Evolutionary conservation across 2,113 vertebrate species (phyloP), one percentile per base, ranked within the genome.

Genomic region (Perca schrenkii): DNA sequence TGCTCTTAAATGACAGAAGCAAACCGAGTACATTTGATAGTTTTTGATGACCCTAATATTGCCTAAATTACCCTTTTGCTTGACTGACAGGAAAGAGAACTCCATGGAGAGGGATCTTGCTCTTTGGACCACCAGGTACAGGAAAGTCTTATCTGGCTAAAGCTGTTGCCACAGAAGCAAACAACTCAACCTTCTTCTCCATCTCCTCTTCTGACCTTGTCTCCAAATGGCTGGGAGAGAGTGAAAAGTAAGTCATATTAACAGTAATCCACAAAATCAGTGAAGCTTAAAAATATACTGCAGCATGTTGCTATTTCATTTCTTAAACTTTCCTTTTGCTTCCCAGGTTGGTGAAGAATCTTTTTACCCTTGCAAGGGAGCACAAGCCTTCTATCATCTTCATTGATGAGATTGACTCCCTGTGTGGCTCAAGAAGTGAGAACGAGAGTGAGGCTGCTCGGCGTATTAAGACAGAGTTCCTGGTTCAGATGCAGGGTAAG

Each of bases 151-250:
- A 98, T 6, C 94, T 99, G 89, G 98, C 98, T 81, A 99, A 99
- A 95, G 98, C 98, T 62, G 98, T 99, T 46, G 98, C 98, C 0
- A 99, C 98, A 64, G 98, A 99, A 94, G 98, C 98, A 79, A 99
- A 99, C 94, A 99, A 99, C 91, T 99, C 98, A 17, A 99, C 98
- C 0, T 99, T 99, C 91, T 99, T 99, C 89, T 97, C 98, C 56
- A 94, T 99, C 85, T 99, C 97, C 40, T 99, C 98, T 1, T 99
- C 98, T 82, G 98, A 99, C 84, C 96, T 99, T 43, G 97, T 99
- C 56, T 99, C 98, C 60, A 99, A 99, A 90, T 99, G 98, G 98
- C 91, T 99, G n/a, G 98, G 98, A 70, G 98, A 99, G 93, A 99
- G 98, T 93, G 98, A 99, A 95, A 99, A 99, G 98, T 99, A 91